Evolutionary conservation across 2,888 invertebrate species (phyloP).

Genomic region (Homarus gammarus): DNA sequence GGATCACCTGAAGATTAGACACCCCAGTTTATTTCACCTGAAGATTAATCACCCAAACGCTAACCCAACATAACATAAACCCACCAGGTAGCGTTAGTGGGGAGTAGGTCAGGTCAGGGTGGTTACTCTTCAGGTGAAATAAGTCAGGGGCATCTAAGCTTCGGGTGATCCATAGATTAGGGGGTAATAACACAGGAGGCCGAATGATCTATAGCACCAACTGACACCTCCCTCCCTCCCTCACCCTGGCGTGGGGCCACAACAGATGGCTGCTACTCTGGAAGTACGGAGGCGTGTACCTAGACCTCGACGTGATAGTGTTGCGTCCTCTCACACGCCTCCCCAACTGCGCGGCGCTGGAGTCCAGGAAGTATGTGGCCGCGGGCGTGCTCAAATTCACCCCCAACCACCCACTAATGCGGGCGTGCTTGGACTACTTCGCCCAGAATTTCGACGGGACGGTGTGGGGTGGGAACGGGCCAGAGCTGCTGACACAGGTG

Average conservation of each 20-base stretch:
- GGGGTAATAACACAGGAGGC: too few relatives aligned
- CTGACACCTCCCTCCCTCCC: neutral
- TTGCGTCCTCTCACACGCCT: slow-evolving; percentile 35
- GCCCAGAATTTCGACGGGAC: slow-evolving; percentile 58
- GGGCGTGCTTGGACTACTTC: slow-evolving; percentile 33
- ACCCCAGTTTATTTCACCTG: too few relatives aligned
- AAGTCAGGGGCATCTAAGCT: too few relatives aligned
- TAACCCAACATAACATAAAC: too few relatives aligned
- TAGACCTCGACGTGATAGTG: slow-evolving; percentile 73
- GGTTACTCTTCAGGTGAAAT: too few relatives aligned
- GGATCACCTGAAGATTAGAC: too few relatives aligned
- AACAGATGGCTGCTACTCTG: slow-evolving; percentile 66
- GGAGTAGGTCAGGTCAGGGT: too few relatives aligned
- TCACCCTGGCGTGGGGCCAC: neutral
- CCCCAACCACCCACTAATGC: slow-evolving; percentile 43
- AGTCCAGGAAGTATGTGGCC: slow-evolving; percentile 60
- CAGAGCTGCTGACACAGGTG: slow-evolving; percentile 66
- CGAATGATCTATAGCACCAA: too few relatives aligned
- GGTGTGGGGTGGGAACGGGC: slow-evolving; percentile 75
- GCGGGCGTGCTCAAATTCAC: slow-evolving; percentile 67
- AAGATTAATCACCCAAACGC: too few relatives aligned
- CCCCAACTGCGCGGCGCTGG: slow-evolving; percentile 67
- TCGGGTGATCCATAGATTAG: too few relatives aligned
- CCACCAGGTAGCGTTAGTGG: too few relatives aligned
- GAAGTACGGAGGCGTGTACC: slow-evolving; percentile 74